Evolutionary conservation across 92 coral and sea anemone species (phyloP), one percentile per base, ranked within the genome.

Genomic region (Meandrina meandrites): DNA sequence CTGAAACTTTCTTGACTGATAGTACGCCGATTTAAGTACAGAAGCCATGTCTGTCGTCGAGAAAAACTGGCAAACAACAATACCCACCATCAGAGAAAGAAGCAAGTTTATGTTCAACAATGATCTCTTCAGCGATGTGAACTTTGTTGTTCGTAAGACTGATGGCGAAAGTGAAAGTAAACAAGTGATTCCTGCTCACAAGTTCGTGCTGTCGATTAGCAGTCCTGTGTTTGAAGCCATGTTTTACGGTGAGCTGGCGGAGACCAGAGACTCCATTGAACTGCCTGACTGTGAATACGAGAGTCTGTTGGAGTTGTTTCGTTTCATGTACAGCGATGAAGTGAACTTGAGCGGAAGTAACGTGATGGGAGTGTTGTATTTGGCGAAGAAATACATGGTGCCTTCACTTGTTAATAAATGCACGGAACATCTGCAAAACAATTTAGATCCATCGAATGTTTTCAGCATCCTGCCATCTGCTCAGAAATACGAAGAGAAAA

Each of bases 301-400:
- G 17, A 80, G 91, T 64, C 84, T 93, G 78, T 57, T 86, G 27
- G 93, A 90, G 60, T 87, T 93, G 66, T 64, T 93, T 73, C 88
- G 91, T 12, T 93, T 81, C 58, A 28, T 93, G 53, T 93, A 93
- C 79, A 87, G 87, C 40, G 93, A 93, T 48, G 92, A 93, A 60
- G 88, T 84, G 18, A 85, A 67, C 15, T 56, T 90, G 79, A 87
- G 91, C 69, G 93, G 90, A 42, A 89, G 47, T 8, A 87, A 84
- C 15, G 93, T 89, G 11, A 93, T 93, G 79, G 88, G 88, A 80
- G 91, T 93, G 19, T 71, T 88, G 54, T 93, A 93, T 80, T 78
- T 93, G 45, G 95, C 95, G 0, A 93, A 88, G 28, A 93, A 93
- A 83, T 93, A 90, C 74, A 93, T 93, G 37, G 64, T 93, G 57